Evolutionary conservation across 2,797 vertebrate species (phyloP), one percentile per base, ranked within the genome.

Genomic region (Carapus acus): DNA sequence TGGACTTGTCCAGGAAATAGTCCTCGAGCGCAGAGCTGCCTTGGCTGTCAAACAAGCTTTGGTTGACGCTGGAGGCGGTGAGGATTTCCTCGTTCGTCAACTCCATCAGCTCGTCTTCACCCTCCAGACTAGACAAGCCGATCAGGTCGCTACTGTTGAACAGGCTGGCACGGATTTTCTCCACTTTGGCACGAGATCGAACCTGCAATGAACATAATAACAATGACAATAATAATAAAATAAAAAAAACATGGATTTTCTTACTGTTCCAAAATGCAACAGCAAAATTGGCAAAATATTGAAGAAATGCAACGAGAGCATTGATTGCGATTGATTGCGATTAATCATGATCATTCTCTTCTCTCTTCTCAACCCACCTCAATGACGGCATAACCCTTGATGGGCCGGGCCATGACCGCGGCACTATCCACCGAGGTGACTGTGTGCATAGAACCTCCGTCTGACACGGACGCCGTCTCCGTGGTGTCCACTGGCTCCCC

Each of bases 81-180:
- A 99, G 85, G 73, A 99, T 98, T 83, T 99, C 96, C 57, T 98
- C 96, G 7, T 93, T 97, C 19, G 93, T 96, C 90, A 99, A 88
- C 71, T 98, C 96, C 94, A 99, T 95, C 21, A 99, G 76, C 43
- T 96, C 95, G 49, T 98, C 96, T 77, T 99, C 94, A 38, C 93
- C 94, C 44, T 97, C 95, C 74, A 98, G 86, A 78, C 91, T 94
- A 17, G 96, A 99, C 67, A 98, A 76, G 18, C 95, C 95, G 79
- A 99, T 99, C 77, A 99, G 81, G 68, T 99, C 96, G 23, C 94
- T 97, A 67, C 94, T 99, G 71, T 99, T 99, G 62, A 99, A 99
- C 4, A 99, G 89, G 73, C 94, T 97, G 59, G 95, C 96, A 44
- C 96, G 90, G 46, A 99, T 96, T 77, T 98, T 99, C 85, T 99